phyloP scores from a whole-genome alignment of 2,113 vertebrate species.

The Anarrhichthys ocellatus region DNA sequence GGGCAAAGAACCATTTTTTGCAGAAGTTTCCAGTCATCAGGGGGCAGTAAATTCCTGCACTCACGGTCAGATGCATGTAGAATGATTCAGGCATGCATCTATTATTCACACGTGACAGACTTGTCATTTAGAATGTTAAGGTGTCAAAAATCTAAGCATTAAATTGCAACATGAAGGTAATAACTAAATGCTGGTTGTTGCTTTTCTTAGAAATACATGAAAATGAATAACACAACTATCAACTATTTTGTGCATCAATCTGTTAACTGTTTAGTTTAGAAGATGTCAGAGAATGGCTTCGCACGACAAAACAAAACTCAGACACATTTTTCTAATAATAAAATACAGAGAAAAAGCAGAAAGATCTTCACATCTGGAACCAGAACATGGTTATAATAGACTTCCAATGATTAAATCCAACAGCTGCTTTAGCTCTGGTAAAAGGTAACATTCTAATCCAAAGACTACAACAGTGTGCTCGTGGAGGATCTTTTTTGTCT shows the following conservation, averaged over 20 bases:
- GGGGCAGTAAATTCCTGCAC: neutral
- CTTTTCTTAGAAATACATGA: too few relatives aligned
- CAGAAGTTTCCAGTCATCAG: neutral
- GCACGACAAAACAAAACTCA: neutral
- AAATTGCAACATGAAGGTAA: neutral
- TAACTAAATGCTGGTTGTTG: neutral
- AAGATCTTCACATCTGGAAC: neutral
- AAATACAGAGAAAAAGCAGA: too few relatives aligned
- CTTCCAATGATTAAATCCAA: too few relatives aligned
- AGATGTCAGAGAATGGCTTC: too few relatives aligned
- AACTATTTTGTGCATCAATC: too few relatives aligned
- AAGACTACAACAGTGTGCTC: neutral
- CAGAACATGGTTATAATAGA: neutral
- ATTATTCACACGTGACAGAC: neutral
- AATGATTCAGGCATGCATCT: neutral
- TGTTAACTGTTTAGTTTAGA: too few relatives aligned
- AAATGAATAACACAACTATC: too few relatives aligned
- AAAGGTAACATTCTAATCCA: neutral
- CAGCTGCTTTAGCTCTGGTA: neutral
- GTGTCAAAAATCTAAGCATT: neutral
- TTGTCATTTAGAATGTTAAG: neutral
- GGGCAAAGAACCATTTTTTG: neutral
- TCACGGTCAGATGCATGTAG: neutral
- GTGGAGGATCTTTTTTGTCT: neutral
- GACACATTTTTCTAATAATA: neutral